These are phyloP conservation scores for Tortricodes alternella DNA, from an alignment of 2,888 invertebrate genomes.

Conservation along the genomic window DNA sequence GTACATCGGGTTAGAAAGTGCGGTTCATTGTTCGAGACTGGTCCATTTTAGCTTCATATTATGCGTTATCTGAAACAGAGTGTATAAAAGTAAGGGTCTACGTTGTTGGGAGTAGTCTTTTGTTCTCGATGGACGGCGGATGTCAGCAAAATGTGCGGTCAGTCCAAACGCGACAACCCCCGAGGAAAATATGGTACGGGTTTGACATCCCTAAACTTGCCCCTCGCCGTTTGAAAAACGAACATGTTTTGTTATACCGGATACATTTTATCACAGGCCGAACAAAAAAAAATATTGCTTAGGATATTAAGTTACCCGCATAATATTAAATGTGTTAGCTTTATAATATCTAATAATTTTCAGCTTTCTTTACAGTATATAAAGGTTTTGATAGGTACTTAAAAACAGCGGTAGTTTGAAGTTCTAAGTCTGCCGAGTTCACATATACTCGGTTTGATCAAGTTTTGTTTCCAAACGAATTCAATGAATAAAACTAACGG, in stretches of 20 bases:
- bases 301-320: no score
- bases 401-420: no score
- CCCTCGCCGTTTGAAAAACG: not conserved
- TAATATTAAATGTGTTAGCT: no score
- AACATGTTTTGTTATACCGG: no score
- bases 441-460: no score
- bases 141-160: conserved; percentile 51
- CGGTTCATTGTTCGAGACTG: conserved; percentile 17
- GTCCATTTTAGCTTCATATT: conserved; percentile 28
- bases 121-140: conserved; percentile 44
- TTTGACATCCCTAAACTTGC: conserved; percentile 8
- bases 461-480: not conserved
- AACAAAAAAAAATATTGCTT: no score
- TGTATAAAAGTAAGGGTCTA: conserved; percentile 44
- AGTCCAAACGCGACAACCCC: conserved; percentile 41
- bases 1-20: conserved; percentile 15
- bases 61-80: conserved; percentile 38
- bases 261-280: no score
- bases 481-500: conserved; percentile 41
- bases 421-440: no score
- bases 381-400: no score
- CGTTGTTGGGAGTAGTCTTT: conserved; percentile 44
- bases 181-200: conserved; percentile 40
- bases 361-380: no score
- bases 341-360: no score